phyloP scores from a whole-genome alignment of 2,113 vertebrate species.

The Pelvicachromis taeniatus region DNA sequence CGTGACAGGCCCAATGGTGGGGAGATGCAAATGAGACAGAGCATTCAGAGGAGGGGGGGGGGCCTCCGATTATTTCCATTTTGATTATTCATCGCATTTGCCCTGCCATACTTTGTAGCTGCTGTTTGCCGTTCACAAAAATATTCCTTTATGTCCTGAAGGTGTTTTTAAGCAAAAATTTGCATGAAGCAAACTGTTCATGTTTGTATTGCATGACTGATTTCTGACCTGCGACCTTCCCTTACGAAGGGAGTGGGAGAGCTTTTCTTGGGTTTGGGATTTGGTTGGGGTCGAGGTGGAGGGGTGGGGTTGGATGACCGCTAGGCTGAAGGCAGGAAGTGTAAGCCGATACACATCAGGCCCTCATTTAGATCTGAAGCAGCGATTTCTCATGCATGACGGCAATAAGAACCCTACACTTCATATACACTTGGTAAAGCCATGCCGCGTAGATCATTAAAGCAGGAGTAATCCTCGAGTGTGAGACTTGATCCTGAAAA shows the following conservation, averaged over 20 bases:
- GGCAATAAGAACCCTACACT: constrained; percentile 39
- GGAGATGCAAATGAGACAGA: constrained; percentile 50
- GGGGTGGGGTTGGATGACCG: constrained; percentile 31
- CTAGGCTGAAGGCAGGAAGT: constrained; percentile 52
- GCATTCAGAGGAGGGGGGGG: not conserved
- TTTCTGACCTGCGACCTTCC: constrained; percentile 54
- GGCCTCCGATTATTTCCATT: not conserved
- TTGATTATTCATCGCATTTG: not conserved
- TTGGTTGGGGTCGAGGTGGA: constrained; percentile 15
- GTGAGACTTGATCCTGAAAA: constrained; percentile 19
- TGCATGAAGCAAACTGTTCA: not conserved
- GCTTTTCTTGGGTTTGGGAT: constrained; percentile 17
- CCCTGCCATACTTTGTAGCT: not conserved
- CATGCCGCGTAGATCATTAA: constrained; percentile 43
- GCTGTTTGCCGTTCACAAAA: not conserved
- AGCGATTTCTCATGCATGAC: constrained; percentile 56
- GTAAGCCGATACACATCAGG: constrained; percentile 59
- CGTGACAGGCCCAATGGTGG: constrained; percentile 45
- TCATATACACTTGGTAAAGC: constrained; percentile 27
- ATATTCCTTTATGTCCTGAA: not conserved
- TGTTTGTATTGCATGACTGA: constrained; percentile 37
- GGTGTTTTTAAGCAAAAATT: not conserved
- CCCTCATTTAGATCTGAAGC: constrained; percentile 66
- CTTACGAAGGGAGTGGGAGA: constrained; percentile 20
- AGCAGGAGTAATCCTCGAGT: constrained; percentile 45